Evolutionary conservation across 1,140 invertebrate genomes (phyloP).

Genomic region (Hydropsyche tenuis): DNA sequence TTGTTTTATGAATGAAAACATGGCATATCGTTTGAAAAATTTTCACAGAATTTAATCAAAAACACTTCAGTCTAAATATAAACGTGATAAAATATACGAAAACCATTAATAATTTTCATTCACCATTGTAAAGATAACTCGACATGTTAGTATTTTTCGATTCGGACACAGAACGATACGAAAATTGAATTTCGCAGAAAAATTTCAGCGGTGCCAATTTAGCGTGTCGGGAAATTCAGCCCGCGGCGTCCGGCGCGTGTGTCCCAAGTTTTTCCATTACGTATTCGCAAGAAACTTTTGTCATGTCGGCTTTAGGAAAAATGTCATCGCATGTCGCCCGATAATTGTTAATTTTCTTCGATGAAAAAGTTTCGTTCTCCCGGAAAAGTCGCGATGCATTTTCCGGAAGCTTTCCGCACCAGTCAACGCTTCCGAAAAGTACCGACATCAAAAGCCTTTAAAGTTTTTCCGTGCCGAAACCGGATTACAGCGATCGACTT

Average conservation of each 20-base stretch:
- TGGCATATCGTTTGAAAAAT: too few species aligned
- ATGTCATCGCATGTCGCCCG: slow-evolving; percentile 27
- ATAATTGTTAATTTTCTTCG: slow-evolving; percentile 42
- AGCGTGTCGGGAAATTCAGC: background rate
- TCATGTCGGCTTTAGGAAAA: slow-evolving; percentile 19
- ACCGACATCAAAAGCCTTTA: too few species aligned
- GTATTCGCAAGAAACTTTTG: slow-evolving; percentile 42
- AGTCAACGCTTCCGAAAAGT: background rate
- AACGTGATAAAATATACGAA: too few species aligned
- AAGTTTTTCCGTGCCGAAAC: too few species aligned
- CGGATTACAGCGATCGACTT: too few species aligned
- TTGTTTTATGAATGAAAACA: too few species aligned
- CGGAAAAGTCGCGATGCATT: background rate
- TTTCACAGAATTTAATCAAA: too few species aligned
- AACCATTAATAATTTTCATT: too few species aligned
- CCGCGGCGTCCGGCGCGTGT: slow-evolving; percentile 13
- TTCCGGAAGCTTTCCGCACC: background rate
- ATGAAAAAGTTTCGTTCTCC: background rate
- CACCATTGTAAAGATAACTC: too few species aligned
- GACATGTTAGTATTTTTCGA: background rate
- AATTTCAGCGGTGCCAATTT: background rate
- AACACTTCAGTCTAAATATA: too few species aligned
- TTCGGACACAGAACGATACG: background rate
- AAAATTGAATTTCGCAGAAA: background rate
- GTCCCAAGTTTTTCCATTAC: slow-evolving; percentile 42